Percentiles rank a stretch among this genome's conserved stretches.
Conservation (phyloP, 2,113 vertebrate genomes). For the Cinclus cinclus region DNA sequence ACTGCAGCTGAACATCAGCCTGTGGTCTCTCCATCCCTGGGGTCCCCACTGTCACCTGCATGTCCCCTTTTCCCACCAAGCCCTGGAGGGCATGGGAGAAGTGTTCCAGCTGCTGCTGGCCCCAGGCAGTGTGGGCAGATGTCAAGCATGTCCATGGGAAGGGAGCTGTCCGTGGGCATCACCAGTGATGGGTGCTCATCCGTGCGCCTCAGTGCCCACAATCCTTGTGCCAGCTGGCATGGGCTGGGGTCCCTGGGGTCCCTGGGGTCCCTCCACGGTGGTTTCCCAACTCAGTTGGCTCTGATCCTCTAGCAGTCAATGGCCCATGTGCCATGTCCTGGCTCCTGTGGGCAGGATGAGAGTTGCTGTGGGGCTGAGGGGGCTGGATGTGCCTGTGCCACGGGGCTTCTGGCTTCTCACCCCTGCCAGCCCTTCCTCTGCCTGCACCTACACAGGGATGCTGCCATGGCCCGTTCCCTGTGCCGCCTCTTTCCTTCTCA, state of each 20-base stretch:
- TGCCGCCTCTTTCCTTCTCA: neutral
- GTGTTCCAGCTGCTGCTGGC: accelerated
- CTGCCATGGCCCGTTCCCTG: neutral
- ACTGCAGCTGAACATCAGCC: neutral
- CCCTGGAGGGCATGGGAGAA: neutral
- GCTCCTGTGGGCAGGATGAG: neutral
- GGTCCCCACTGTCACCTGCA: neutral
- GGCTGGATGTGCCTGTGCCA: neutral
- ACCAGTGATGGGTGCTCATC: neutral
- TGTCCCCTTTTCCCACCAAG: neutral
- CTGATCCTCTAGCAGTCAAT: accelerated
- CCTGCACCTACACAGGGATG: accelerated
- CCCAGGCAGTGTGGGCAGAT: neutral
- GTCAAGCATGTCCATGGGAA: neutral
- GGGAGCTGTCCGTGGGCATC: neutral
- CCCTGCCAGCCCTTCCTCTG: neutral
- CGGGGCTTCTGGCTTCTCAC: neutral
- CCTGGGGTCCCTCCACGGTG: neutral
- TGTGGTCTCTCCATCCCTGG: accelerated
- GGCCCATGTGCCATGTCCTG: accelerated
- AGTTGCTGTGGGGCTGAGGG: accelerated
- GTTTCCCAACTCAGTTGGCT: accelerated
- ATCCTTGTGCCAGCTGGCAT: neutral
- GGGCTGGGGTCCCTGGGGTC: neutral
- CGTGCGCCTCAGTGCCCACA: accelerated